Conservation (phyloP, 2,113 vertebrate genomes). For the Megaceryle torquata region DNA sequence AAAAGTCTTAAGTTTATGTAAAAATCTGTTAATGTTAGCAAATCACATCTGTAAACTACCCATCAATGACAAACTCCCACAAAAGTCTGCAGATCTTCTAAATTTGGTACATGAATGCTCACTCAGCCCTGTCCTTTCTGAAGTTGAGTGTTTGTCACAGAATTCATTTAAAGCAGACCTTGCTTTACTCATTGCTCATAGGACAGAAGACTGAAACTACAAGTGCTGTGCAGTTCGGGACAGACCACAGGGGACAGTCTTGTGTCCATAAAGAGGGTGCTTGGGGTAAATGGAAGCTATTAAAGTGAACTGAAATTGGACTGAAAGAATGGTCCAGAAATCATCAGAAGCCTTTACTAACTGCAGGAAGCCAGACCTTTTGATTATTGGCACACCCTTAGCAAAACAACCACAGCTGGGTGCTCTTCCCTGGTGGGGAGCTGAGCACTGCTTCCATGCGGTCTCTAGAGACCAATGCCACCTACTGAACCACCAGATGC, state of each 20-base stretch:
- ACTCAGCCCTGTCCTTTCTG: not conserved
- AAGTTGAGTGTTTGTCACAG: not conserved
- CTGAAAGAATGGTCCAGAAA: not conserved
- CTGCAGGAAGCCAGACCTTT: not conserved
- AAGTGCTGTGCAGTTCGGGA: not conserved
- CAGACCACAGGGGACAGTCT: accelerated
- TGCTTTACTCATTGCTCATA: not conserved
- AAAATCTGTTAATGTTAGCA: not conserved
- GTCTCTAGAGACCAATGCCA: not conserved
- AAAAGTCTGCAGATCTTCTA: not conserved
- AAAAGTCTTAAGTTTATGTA: not conserved
- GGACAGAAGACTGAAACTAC: not conserved
- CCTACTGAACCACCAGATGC: not conserved
- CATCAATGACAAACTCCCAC: not conserved
- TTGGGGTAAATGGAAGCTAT: not conserved
- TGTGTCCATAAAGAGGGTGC: not conserved
- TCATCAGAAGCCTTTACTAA: not conserved
- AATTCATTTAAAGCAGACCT: not conserved
- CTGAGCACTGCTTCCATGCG: accelerated
- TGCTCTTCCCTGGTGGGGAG: not conserved
- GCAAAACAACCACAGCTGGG: not conserved
- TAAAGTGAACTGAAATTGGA: not conserved
- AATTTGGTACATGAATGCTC: not conserved
- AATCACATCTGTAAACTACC: not conserved
- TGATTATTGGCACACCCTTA: not conserved